Evolutionary conservation across 2,888 invertebrate species (phyloP), one percentile per base, ranked within the genome.

Genomic region (Dichetophora obliterata): DNA sequence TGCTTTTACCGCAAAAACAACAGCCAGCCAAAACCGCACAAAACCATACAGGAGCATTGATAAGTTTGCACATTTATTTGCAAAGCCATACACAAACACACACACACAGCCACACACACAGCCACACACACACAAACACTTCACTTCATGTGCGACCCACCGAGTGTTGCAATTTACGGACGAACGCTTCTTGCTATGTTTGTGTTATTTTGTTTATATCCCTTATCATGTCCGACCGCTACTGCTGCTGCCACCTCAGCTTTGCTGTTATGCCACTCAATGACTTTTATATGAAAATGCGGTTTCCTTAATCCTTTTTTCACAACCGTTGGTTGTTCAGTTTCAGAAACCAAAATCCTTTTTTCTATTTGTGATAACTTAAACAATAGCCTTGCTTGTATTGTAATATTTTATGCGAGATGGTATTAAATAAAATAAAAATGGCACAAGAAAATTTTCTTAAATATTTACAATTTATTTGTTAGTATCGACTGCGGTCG

Each of bases 271-370:
- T n/a, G 37, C 37, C 37, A 37, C 37, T 37, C 57, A 19, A 9
- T 72, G 76, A 76, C 76, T 70, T 72, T 76, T 72, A 74, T 77
- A 69, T 74, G 69, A 73, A 77, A 74, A 69, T 74, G 77, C 69
- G 74, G 77, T 77, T 66, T 57, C 48, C 50, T 43, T 65, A 72
- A 65, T 54, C 76, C 66, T 65, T 63, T 69, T 70, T 69, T 61
- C 59, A 22, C 61, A 22, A 11, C 0, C 57, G 14, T n/a, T 52
- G 24, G 14, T n/a, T 52, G 24, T 6, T 37, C 37, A 37, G 37
- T 43, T 11, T 14, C 11, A 43, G 43, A 43, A 43, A 43, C 43
- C 43, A 43, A 14, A 43, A 43, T 43, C 43, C 43, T 43, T 43
- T 43, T 43, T 43, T 43, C 1, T 43, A 11, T 11, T 43, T 43